A percentile compares a stretch with the other conserved stretches of the same genome.
These are phyloP conservation scores for Pomatostomus ruficeps DNA, from an alignment of 2,113 vertebrate species.

Conservation along the genomic window DNA sequence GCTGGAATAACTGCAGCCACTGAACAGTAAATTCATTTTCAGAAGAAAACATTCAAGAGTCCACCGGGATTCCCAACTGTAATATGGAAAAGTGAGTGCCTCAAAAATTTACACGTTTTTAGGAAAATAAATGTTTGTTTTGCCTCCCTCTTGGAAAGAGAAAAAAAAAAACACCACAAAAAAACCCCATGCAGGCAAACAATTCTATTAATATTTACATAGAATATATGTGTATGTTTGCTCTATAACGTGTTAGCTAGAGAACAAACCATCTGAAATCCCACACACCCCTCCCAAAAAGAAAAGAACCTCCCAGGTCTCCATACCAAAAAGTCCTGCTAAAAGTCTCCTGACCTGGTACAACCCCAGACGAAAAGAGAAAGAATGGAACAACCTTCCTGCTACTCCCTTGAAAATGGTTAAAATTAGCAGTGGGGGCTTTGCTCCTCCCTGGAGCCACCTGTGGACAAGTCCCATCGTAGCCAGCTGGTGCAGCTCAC, in stretches of 20 bases:
- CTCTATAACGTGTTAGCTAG: background rate
- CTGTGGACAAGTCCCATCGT: background rate
- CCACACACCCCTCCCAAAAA: background rate
- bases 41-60: background rate
- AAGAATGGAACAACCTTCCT: background rate
- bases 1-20: background rate
- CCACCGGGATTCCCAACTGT: background rate
- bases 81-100: background rate
- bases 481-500: background rate
- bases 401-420: background rate
- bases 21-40: background rate
- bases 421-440: background rate
- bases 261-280: background rate
- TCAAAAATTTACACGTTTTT: background rate
- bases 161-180: background rate
- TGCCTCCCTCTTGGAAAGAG: background rate
- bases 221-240: background rate
- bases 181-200: background rate
- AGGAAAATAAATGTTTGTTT: background rate
- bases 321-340: background rate
- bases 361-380: background rate
- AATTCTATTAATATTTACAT: background rate
- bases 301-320: background rate
- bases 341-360: background rate
- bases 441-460: background rate